phyloP scores from a whole-genome alignment of 1,140 invertebrate species.

The Chironomus striatipennis region DNA sequence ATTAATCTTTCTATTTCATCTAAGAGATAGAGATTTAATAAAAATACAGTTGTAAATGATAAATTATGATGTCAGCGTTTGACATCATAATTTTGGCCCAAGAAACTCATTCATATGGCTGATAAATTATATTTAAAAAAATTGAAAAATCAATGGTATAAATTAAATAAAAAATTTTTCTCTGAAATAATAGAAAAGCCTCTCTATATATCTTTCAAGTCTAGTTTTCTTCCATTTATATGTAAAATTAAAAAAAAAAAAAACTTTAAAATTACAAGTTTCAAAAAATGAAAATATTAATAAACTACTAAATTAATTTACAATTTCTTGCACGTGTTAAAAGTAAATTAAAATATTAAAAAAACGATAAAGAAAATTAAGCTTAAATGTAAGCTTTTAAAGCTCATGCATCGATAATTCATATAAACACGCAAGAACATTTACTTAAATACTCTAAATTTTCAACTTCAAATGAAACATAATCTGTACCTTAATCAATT shows the following conservation, averaged over 20 bases:
- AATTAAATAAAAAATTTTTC: too few relatives aligned
- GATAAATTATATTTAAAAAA: background rate
- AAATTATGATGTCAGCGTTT: background rate
- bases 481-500: conserved; percentile 8
- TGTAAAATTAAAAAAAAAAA: conserved; percentile 2
- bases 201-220: background rate
- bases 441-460: background rate
- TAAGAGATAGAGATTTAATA: too few relatives aligned
- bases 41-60: background rate
- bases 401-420: background rate
- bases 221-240: conserved; percentile 9
- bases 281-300: too few relatives aligned
- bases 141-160: background rate
- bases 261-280: too few relatives aligned
- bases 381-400: background rate
- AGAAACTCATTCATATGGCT: conserved; percentile 23
- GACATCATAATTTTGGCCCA: background rate
- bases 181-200: background rate
- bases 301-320: too few relatives aligned
- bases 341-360: background rate
- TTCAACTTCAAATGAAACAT: background rate
- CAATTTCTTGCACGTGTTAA: background rate
- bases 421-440: background rate
- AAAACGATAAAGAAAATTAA: background rate
- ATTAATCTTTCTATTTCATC: too few relatives aligned